Base-by-base conservation (phyloP, 2,797 vertebrate genomes). In the Podargus strigoides region DNA sequence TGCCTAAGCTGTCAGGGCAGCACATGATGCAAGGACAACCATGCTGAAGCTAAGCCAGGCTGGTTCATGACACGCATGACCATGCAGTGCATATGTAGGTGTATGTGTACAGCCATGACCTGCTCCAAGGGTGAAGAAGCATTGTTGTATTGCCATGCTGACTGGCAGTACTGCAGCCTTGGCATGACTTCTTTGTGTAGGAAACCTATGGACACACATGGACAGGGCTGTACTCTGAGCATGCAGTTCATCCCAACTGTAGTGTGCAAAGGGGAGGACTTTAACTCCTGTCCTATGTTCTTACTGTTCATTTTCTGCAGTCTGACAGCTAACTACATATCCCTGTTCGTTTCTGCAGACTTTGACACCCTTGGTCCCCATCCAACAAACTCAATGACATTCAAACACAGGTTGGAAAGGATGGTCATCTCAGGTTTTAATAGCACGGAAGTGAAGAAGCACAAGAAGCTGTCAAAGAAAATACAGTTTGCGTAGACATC, bases 191-290 rank as follows among this genome's bases (percentile, higher is more conserved):
- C 18, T 21, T 32, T 3, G 12, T n/a, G 34, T 30, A n/a, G 41
- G 12, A 66, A 34, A 39, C 21, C 28, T 41, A 12, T 9, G 53
- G 47, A 30, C 34, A 9, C 10, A 0, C 9, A 19, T 2, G 27
- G 30, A 24, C 14, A 26, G 49, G 37, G 37, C 44, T 28, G 28
- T 62, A 9, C 6, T 23, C 46, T 44, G n/a, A 59, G 46, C 3
- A 9, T 14, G 10, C 22, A 28, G 14, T 10, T 66, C 74, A 67
- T 18, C 59, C 58, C 58, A 55, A 20, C 34, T 26, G 22, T 21
- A 36, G 17, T 1, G 0, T 39, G 28, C 18, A 5, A 37, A 20
- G 0, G 1, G 36, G 44, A 70, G 34, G 20, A 8, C 16, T 72
- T 67, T 26, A 46, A 17, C 37, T 47, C 20, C 2, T 12, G 47